These are phyloP conservation scores for Geococcyx californianus DNA, from an alignment of 2,113 vertebrate genomes.

Conservation along the genomic window DNA sequence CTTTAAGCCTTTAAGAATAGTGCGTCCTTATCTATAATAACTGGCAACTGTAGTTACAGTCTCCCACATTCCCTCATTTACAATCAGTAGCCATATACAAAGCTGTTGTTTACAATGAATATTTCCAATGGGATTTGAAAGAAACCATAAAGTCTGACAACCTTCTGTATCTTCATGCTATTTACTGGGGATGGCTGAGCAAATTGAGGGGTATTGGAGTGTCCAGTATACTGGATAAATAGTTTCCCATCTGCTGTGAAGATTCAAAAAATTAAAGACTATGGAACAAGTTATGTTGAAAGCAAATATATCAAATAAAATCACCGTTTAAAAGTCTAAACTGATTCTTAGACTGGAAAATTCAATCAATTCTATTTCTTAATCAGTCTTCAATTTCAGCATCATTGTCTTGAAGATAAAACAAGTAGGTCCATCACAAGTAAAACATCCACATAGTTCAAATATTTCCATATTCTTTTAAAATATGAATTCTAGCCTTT, in stretches of 20 bases:
- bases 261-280: not conserved
- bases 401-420: not conserved
- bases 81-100: not conserved
- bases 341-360: not conserved
- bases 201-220: not conserved
- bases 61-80: not conserved
- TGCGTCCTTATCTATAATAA: not conserved
- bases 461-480: not conserved
- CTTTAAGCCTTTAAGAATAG: not conserved
- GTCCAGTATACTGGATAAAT: not conserved
- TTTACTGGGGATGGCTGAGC: not conserved
- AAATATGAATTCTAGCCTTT: not conserved
- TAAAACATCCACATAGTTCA: not conserved
- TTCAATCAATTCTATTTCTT: not conserved
- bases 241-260: not conserved
- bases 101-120: not conserved
- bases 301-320: not conserved
- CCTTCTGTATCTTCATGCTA: not conserved
- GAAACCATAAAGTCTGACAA: not conserved
- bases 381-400: not conserved
- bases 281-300: not conserved
- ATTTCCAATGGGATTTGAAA: not conserved
- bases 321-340: not conserved
- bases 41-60: not conserved
- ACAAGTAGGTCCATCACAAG: not conserved